Evolutionary conservation across 2,113 vertebrate genomes (phyloP).

Genomic region (Aegithalos caudatus): DNA sequence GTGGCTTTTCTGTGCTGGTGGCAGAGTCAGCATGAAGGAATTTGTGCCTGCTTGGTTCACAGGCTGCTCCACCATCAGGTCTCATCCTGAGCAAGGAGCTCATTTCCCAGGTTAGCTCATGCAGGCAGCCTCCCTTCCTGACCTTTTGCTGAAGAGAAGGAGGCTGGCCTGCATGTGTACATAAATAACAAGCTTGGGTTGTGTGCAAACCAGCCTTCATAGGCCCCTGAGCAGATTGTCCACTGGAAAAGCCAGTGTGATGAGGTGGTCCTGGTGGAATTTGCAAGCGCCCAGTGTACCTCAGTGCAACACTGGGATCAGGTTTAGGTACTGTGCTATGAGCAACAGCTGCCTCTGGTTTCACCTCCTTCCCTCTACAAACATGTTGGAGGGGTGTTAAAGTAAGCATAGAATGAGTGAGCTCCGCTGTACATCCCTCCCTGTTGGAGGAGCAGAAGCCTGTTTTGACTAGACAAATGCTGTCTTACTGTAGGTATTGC

Average conservation of each 20-base stretch:
- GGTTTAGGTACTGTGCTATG: neutral
- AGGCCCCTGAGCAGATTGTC: neutral
- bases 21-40: neutral
- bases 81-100: neutral
- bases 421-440: neutral
- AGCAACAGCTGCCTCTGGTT: neutral
- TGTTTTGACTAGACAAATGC: neutral
- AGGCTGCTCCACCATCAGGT: neutral
- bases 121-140: neutral
- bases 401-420: neutral
- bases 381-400: neutral
- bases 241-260: neutral
- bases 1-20: neutral
- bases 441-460: neutral
- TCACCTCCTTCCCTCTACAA: neutral
- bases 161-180: neutral
- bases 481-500: neutral
- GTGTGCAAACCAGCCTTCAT: neutral
- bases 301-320: rapidly evolving
- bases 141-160: neutral
- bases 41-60: neutral
- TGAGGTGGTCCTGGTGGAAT: neutral
- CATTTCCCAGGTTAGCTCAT: neutral
- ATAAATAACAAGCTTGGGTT: neutral
- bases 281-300: neutral